Conservation (phyloP, 2,797 vertebrate genomes). For the Delichon dasypus region DNA sequence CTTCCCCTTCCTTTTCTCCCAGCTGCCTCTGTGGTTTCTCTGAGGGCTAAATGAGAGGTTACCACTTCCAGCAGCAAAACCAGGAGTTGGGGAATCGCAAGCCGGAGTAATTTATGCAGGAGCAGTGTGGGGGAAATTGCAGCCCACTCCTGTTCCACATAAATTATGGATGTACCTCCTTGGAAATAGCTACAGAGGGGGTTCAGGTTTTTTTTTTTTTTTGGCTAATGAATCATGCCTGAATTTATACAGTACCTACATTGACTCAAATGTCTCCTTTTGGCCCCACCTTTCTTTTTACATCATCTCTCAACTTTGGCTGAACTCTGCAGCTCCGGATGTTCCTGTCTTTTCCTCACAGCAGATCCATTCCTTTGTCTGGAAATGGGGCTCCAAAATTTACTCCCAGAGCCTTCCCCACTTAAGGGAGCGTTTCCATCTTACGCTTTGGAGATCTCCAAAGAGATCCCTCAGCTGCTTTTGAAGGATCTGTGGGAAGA, state of each 20-base stretch:
- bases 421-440: neutral
- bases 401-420: neutral
- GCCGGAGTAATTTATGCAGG: conserved; percentile 55
- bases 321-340: conserved; percentile 27
- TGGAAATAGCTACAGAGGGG: conserved; percentile 48
- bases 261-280: conserved; percentile 60
- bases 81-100: conserved; percentile 37
- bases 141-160: conserved; percentile 63
- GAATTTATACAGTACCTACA: conserved; percentile 23
- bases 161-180: conserved; percentile 56
- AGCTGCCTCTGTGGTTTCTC: neutral
- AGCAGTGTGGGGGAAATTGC: conserved; percentile 52
- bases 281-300: conserved; percentile 60
- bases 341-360: neutral
- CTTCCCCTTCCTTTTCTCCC: neutral
- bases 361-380: neutral
- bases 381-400: neutral
- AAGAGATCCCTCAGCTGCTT: neutral
- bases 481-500: neutral
- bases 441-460: neutral
- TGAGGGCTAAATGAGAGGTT: conserved; percentile 35
- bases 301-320: conserved; percentile 20
- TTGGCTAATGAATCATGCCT: conserved; percentile 57
- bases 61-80: conserved; percentile 5
- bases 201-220: conserved; percentile 6